Percentiles rank a stretch among this genome's conserved stretches.
phyloP scores from a whole-genome alignment of 2,888 invertebrate species.

The Nezara viridula region DNA sequence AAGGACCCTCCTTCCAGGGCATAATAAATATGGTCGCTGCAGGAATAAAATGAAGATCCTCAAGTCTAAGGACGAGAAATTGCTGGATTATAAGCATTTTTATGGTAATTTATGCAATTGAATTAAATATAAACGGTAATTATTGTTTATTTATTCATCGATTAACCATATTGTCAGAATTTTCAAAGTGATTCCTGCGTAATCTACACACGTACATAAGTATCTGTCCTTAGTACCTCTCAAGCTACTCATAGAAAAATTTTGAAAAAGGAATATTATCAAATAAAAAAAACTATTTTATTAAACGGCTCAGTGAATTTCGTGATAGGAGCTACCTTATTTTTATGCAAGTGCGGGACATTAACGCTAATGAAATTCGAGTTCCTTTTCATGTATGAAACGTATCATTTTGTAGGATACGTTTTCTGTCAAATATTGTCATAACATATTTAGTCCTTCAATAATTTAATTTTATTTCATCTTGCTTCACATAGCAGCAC shows the following conservation, averaged over 20 bases:
- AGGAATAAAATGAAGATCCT: not conserved
- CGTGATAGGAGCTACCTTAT: not conserved
- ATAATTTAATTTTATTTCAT: not conserved
- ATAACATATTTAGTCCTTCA: too few relatives aligned
- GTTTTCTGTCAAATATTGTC: not conserved
- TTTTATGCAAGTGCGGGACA: not conserved
- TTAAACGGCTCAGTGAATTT: conserved; percentile 1
- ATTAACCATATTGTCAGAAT: too few relatives aligned
- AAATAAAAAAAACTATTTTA: not conserved
- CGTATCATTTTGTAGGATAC: not conserved
- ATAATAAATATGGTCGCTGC: not conserved
- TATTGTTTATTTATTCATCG: too few relatives aligned
- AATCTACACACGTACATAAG: too few relatives aligned
- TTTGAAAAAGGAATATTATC: too few relatives aligned
- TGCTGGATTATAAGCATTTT: too few relatives aligned
- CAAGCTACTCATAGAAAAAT: too few relatives aligned
- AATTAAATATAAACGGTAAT: too few relatives aligned
- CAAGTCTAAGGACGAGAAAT: not conserved
- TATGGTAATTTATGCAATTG: too few relatives aligned
- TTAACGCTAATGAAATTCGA: not conserved
- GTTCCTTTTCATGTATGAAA: not conserved
- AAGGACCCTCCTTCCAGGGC: not conserved
- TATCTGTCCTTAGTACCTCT: too few relatives aligned
- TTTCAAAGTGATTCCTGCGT: too few relatives aligned
- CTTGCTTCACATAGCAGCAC: not conserved